These are phyloP conservation scores for Mystacornis crossleyi DNA, from an alignment of 2,113 vertebrate genomes.

Conservation along the genomic window DNA sequence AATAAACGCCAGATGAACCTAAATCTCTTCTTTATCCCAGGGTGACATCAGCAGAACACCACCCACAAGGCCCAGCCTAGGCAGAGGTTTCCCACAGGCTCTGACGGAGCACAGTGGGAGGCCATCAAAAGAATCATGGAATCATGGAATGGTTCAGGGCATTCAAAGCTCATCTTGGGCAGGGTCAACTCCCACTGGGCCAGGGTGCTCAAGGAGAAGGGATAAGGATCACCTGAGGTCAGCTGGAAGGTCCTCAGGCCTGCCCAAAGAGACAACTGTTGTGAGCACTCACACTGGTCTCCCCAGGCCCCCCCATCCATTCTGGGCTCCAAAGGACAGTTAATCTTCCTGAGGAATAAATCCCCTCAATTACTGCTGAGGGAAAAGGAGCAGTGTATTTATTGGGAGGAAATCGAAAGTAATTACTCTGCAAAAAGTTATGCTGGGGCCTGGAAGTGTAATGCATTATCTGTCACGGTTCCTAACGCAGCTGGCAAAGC, in stretches of 20 bases:
- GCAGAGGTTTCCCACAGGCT: neutral
- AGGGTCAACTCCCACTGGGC: neutral
- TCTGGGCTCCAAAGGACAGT: slow-evolving; percentile 17
- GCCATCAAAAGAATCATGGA: neutral
- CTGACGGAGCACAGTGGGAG: neutral
- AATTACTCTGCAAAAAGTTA: slow-evolving; percentile 51
- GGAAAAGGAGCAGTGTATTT: slow-evolving; percentile 36
- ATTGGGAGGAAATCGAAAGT: slow-evolving; percentile 64
- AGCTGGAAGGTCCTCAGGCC: neutral
- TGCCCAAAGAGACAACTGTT: neutral
- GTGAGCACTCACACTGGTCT: neutral
- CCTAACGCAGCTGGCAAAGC: neutral
- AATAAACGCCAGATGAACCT: neutral
- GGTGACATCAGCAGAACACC: neutral
- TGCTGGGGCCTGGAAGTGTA: neutral
- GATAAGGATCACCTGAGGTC: neutral
- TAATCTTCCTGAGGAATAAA: slow-evolving; percentile 73
- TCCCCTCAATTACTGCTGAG: slow-evolving; percentile 62
- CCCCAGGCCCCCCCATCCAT: neutral
- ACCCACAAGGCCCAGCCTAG: neutral
- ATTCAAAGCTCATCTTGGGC: neutral
- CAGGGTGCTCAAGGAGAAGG: neutral
- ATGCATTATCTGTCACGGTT: neutral
- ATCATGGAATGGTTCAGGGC: neutral
- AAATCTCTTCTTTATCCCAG: neutral